Conservation (phyloP, 64 coral and sea anemone genomes). For the Cladopsammia gracilis region DNA sequence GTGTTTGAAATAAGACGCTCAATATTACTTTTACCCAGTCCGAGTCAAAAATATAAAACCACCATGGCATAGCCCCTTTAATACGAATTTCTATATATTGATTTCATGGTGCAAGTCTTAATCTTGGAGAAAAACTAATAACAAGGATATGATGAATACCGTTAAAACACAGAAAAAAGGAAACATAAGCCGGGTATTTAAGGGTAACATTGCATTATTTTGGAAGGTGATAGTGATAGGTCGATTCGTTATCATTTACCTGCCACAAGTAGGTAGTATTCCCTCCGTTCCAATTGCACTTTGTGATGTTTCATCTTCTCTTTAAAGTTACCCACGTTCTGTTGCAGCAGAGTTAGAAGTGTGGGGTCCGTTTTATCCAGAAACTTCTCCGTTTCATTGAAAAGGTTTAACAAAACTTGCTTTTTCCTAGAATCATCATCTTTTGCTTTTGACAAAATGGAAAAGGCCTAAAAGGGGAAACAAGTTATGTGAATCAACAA, state of each 20-base stretch:
- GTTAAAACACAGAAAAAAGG: too few relatives aligned
- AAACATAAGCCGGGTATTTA: too few relatives aligned
- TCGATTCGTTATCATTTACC: background rate
- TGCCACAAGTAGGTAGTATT: conserved; percentile 14
- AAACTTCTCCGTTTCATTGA: background rate
- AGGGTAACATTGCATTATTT: too few relatives aligned
- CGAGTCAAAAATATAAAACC: too few relatives aligned
- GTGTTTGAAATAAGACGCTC: too few relatives aligned
- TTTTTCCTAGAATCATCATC: conserved; percentile 7
- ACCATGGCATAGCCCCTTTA: too few relatives aligned
- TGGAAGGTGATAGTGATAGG: too few relatives aligned
- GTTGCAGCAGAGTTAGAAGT: background rate
- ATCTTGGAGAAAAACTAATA: too few relatives aligned
- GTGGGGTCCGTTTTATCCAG: background rate
- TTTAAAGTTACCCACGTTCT: background rate
- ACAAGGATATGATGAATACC: too few relatives aligned
- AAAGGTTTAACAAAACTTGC: background rate
- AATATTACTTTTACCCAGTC: too few relatives aligned
- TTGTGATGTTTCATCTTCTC: conserved; percentile 5
- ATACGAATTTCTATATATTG: too few relatives aligned
- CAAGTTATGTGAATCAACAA: background rate
- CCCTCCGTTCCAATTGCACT: background rate
- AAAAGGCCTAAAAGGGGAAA: background rate
- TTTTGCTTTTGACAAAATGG: conserved; percentile 12
- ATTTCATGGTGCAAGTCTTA: too few relatives aligned